A percentile compares a stretch with the other conserved stretches of the same genome.
Conservation (phyloP, 2,888 invertebrate genomes). For the Colostygia pectinataria region DNA sequence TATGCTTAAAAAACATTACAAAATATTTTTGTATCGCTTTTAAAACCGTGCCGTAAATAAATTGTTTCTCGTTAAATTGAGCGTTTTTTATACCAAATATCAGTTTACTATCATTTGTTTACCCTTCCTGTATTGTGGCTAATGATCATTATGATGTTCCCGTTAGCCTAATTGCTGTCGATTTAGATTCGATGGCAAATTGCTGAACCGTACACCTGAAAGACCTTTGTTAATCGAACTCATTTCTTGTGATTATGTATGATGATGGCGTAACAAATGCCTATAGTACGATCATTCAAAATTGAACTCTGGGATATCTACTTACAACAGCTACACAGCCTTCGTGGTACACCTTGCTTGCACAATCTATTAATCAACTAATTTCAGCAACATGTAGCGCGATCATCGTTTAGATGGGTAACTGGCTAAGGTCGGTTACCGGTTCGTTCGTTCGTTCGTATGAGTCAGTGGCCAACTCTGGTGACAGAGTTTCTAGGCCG, state of each 20-base stretch:
- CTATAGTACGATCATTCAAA: constrained; percentile 2
- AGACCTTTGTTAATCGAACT: constrained; percentile 33
- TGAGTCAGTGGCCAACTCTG: too few relatives aligned
- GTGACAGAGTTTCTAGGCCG: too few relatives aligned
- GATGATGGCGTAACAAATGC: constrained; percentile 11
- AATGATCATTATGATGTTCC: constrained; percentile 36
- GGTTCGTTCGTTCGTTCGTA: too few relatives aligned
- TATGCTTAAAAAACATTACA: constrained; percentile 8
- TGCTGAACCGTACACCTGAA: constrained; percentile 32
- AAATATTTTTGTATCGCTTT: constrained; percentile 6
- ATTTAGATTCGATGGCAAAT: constrained; percentile 39
- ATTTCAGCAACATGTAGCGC: too few relatives aligned
- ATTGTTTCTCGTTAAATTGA: constrained; percentile 18
- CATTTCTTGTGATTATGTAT: constrained; percentile 27
- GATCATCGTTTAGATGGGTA: too few relatives aligned
- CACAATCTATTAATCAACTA: too few relatives aligned
- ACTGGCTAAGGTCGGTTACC: too few relatives aligned
- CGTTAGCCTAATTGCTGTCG: constrained; percentile 36
- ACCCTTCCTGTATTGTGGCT: constrained; percentile 31
- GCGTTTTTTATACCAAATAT: constrained; percentile 27
- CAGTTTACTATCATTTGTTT: constrained; percentile 29
- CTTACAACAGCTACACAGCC: too few relatives aligned
- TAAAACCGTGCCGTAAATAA: constrained; percentile 17
- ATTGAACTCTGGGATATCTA: too few relatives aligned
- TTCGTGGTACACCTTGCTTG: too few relatives aligned